Conservation (phyloP, 2,888 invertebrate genomes). For the Drosophila nigricruria region DNA sequence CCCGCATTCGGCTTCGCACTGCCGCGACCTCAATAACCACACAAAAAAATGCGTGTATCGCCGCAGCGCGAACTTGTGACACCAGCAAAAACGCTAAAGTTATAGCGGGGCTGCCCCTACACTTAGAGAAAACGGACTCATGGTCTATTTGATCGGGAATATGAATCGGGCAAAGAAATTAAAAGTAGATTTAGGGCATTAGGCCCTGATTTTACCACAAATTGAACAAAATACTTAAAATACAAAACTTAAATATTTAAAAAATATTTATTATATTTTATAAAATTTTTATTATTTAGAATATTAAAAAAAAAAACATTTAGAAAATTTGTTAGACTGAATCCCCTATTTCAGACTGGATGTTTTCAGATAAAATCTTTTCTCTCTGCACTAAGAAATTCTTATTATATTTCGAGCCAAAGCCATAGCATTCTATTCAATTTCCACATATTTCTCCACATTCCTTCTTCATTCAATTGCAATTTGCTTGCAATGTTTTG, state of each 20-base stretch:
- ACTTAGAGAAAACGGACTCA: conserved; percentile 8
- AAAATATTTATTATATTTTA: too few relatives aligned
- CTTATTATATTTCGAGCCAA: neutral
- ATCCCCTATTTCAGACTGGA: too few relatives aligned
- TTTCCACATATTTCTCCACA: too few relatives aligned
- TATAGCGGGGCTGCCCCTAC: conserved; percentile 5
- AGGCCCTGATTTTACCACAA: too few relatives aligned
- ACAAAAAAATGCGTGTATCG: conserved; percentile 48
- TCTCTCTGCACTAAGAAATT: too few relatives aligned
- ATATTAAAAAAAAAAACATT: too few relatives aligned
- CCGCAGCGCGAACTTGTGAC: conserved; percentile 72
- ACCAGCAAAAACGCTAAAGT: conserved; percentile 53
- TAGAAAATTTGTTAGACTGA: too few relatives aligned
- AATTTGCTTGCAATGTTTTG: neutral
- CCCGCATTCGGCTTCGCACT: conserved; percentile 10
- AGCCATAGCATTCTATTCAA: neutral
- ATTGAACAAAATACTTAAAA: too few relatives aligned
- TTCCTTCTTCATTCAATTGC: neutral
- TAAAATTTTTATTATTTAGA: too few relatives aligned
- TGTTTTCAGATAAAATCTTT: neutral
- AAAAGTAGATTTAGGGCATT: neutral
- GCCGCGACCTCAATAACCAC: conserved; percentile 67
- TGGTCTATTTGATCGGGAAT: too few relatives aligned
- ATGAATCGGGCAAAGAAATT: neutral
- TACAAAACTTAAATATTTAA: too few relatives aligned